Evolutionary conservation across 2,797 vertebrate genomes (phyloP), one percentile per base, ranked within the genome.

Genomic region (Silurus aristotelis): DNA sequence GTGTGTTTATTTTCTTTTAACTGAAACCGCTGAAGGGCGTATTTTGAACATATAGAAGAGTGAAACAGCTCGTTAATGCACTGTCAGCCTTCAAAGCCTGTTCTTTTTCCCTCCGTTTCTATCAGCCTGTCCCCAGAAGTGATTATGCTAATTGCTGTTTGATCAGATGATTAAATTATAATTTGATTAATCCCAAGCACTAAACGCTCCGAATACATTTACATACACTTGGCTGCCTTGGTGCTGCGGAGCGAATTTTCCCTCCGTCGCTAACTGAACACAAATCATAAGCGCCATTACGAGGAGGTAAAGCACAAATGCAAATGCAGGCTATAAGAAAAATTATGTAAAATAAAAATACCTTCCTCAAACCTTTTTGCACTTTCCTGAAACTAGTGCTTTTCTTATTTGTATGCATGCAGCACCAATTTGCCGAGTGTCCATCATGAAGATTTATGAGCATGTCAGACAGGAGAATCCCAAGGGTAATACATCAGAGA

Each of bases 161-260:
- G 96, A 97, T 97, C 96, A 96, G 95, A 97, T 97, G 96, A 96
- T 97, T 96, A 96, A 96, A 97, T 97, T 96, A 96, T 96, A 96
- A 96, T 95, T 95, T 88, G 92, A 96, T 97, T 96, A 95, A 96
- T 96, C 94, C 94, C 91, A 92, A 93, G 93, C 90, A 94, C 94
- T 96, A 96, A 97, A 96, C 19, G 92, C 94, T 96, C 91, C 87
- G 94, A 96, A 95, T 95, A 95, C 92, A 93, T 96, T 96, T 95
- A 93, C 93, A 92, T 94, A 92, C 80, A 93, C 95, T 93, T 91
- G 93, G 91, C 90, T 94, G 94, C 92, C 91, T 91, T 89, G 87
- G 91, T 93, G 93, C 92, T 52, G 87, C 88, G 90, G 87, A 86
- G 87, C n/a, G 58, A 83, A 76, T 76, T 66, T 71, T 77, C 84